Base-by-base conservation (phyloP, 2,113 vertebrate genomes). In the Megalops atlanticus region DNA sequence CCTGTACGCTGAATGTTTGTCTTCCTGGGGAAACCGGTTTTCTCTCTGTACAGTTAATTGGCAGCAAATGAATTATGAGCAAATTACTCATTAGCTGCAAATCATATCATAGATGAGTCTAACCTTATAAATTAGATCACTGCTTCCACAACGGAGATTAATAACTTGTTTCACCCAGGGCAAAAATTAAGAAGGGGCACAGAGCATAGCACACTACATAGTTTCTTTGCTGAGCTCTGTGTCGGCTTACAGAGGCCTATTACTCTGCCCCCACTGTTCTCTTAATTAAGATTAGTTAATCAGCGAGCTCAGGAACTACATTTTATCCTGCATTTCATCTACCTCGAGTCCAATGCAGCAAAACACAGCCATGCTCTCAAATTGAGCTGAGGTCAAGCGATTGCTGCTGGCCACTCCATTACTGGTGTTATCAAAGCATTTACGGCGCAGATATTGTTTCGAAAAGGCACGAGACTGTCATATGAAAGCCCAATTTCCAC, bases 371-470 rank as follows among this genome's bases (percentile, higher is more conserved):
- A 24, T 54, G 16, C 24, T 24, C 2, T 54, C 16, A 54, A 54
- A 54, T 54, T 54, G 18, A 54, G 49, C 24, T 54, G n/a, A 27
- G 24, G 18, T 64, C n/a, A n/a, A 64, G 58, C n/a, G 31, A 64
- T 24, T 31, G 58, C 58, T 31, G 58, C 58, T 64, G 58, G 31
- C 58, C 27, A 64, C 10, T 64, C 27, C 7, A 64, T 64, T 64
- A 64, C 58, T 64, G n/a, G n/a, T 64, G 24, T 64, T 64, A 64
- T 64, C 58, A 31, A 64, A 64, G 58, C 58, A 27, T 64, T 64
- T 64, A 64, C 58, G n/a, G n/a, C 31, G 10, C 24, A n/a, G 24
- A 8, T 8, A 64, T 64, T 64, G 58, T 64, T 64, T 58, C 52
- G n/a, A 58, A 58, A 58, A 58, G 21, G 7, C 52, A 24, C 58